phyloP scores from a whole-genome alignment of 2,797 vertebrate species.

The Dermochelys coriacea region DNA sequence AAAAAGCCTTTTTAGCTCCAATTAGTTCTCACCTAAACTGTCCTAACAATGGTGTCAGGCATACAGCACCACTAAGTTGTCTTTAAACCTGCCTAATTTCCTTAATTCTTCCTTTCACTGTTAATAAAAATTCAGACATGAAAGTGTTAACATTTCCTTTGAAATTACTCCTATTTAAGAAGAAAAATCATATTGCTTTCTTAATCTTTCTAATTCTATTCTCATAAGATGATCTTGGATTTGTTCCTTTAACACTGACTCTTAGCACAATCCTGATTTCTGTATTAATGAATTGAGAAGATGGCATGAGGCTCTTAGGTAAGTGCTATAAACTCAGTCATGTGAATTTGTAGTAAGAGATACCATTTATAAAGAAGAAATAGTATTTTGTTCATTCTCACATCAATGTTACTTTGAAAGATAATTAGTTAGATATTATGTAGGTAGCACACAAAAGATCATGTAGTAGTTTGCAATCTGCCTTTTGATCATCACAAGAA shows the following conservation, averaged over 20 bases:
- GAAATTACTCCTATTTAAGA: conserved; percentile 78
- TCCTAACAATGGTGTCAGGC: conserved; percentile 45
- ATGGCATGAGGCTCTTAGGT: conserved; percentile 76
- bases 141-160: conserved; percentile 76
- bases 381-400: conserved; percentile 64
- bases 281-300: conserved; percentile 79
- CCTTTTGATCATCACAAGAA: conserved; percentile 78
- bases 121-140: conserved; percentile 61
- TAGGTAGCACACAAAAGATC: conserved; percentile 67
- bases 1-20: conserved; percentile 65
- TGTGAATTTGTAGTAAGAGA: conserved; percentile 67
- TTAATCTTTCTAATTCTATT: conserved; percentile 82
- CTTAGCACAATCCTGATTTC: conserved; percentile 72
- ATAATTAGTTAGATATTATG: conserved; percentile 46
- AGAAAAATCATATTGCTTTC: conserved; percentile 79
- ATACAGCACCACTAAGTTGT: conserved; percentile 32
- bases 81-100: conserved; percentile 58
- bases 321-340: conserved; percentile 74
- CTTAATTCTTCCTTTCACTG: conserved; percentile 34
- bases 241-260: conserved; percentile 78
- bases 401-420: conserved; percentile 66
- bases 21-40: conserved; percentile 70
- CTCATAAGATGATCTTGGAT: conserved; percentile 79
- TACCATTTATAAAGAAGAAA: conserved; percentile 55
- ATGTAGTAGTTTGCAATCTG: conserved; percentile 72